phyloP scores from a whole-genome alignment of 2,113 vertebrate genomes.

The Verasper variegatus region DNA sequence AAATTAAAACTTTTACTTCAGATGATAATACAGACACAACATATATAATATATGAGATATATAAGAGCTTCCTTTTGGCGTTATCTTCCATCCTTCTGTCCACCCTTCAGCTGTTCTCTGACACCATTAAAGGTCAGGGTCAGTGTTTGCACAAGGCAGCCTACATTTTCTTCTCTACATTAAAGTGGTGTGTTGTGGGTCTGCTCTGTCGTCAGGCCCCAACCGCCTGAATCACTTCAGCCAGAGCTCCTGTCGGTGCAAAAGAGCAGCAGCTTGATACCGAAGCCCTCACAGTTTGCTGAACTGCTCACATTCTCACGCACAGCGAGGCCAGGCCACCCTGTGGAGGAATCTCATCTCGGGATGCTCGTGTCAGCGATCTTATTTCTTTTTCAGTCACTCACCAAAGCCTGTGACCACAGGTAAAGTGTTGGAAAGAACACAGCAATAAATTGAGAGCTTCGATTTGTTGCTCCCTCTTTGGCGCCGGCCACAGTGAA shows the following conservation, averaged over 20 bases:
- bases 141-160: background rate
- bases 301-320: slow-evolving; percentile 25
- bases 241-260: slow-evolving; percentile 15
- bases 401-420: slow-evolving; percentile 17
- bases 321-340: slow-evolving; percentile 6
- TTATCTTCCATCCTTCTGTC: background rate
- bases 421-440: background rate
- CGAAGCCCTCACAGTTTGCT: slow-evolving; percentile 26
- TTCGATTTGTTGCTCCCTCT: slow-evolving; percentile 25
- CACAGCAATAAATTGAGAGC: slow-evolving; percentile 29
- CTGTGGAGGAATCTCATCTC: slow-evolving; percentile 34
- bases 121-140: slow-evolving; percentile 5
- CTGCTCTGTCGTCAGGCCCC: slow-evolving; percentile 25
- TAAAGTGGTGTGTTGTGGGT: background rate
- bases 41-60: no score
- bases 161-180: background rate
- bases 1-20: no score
- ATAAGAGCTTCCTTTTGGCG: no score
- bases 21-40: no score
- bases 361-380: slow-evolving; percentile 26
- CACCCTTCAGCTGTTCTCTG: background rate
- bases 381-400: slow-evolving; percentile 6
- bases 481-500: background rate
- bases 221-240: slow-evolving; percentile 22
- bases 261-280: slow-evolving; percentile 34